These are phyloP conservation scores for Hymenopus coronatus DNA, from an alignment of 2,888 invertebrate species.

Conservation along the genomic window DNA sequence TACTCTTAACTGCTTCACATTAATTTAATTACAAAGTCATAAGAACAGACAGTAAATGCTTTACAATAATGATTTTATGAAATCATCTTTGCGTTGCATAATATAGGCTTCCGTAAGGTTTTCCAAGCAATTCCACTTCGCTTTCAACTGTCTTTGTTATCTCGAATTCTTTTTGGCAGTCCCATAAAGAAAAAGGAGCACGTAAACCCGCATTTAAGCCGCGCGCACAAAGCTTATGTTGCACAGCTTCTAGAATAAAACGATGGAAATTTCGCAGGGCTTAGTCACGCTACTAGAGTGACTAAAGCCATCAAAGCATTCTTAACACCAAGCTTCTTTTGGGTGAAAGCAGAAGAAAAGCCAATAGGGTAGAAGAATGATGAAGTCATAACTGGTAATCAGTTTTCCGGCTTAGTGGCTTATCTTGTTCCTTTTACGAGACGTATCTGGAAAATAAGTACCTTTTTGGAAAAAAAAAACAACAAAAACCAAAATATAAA, in stretches of 20 bases:
- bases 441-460: too few species aligned
- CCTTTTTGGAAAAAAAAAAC: too few species aligned
- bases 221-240: not conserved
- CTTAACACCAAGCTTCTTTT: too few species aligned
- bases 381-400: not conserved
- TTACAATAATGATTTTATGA: too few species aligned
- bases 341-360: not conserved
- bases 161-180: not conserved
- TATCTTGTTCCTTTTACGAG: not conserved
- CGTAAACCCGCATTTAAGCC: not conserved
- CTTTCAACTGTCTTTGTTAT: not conserved
- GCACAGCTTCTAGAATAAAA: not conserved
- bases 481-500: too few species aligned
- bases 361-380: not conserved
- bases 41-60: too few species aligned
- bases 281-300: not conserved
- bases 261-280: not conserved
- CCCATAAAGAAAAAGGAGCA: not conserved
- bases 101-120: too few species aligned
- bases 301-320: not conserved
- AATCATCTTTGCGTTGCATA: too few species aligned
- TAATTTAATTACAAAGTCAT: too few species aligned
- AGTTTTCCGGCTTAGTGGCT: not conserved
- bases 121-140: not conserved
- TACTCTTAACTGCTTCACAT: too few species aligned